Percentiles rank a stretch among this genome's conserved stretches.
Conservation (phyloP, 2,113 vertebrate genomes). For the Brachyistius frenatus region DNA sequence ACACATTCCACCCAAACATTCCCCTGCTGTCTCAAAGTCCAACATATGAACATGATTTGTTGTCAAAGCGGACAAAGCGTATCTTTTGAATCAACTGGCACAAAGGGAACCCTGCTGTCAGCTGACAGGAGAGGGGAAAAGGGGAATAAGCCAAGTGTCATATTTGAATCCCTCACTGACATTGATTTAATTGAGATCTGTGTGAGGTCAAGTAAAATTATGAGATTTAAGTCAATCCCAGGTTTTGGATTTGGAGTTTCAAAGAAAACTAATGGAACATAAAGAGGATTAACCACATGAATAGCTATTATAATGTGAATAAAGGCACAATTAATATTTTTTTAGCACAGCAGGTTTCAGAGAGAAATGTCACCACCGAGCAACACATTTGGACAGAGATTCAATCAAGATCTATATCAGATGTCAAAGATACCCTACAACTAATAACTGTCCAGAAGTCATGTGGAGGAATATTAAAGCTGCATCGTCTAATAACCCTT, state of each 20-base stretch:
- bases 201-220: constrained; percentile 43
- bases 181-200: constrained; percentile 60
- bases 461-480: not conserved
- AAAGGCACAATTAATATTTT: constrained; percentile 16
- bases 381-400: not conserved
- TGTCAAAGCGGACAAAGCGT: constrained; percentile 39
- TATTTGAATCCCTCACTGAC: constrained; percentile 50
- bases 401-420: not conserved
- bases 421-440: not conserved
- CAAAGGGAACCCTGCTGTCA: constrained; percentile 40
- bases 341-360: constrained; percentile 1
- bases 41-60: constrained; percentile 18
- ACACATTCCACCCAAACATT: not conserved
- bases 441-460: not conserved
- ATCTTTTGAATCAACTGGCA: constrained; percentile 61
- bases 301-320: constrained; percentile 26
- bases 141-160: constrained; percentile 17
- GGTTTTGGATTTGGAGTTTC: constrained; percentile 21
- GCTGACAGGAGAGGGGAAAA: constrained; percentile 35
- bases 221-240: constrained; percentile 36
- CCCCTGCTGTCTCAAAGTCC: constrained; percentile 27
- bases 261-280: constrained; percentile 25
- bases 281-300: constrained; percentile 7
- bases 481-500: too few species aligned
- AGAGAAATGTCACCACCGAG: constrained; percentile 11